phyloP scores from a whole-genome alignment of 35 echinoderm and acorn worm species.

The Apostichopus californicus region DNA sequence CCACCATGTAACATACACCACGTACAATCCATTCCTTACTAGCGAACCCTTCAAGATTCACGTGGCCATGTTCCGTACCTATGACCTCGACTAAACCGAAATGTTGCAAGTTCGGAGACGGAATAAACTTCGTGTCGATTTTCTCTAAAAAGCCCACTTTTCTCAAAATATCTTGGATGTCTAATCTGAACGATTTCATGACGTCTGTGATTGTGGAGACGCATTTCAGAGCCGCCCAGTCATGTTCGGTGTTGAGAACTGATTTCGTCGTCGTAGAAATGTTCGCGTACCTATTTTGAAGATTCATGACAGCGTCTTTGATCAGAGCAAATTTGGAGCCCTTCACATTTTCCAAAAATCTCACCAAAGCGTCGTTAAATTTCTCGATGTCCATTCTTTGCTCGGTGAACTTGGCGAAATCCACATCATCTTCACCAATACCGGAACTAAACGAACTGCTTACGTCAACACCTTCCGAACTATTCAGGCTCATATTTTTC shows the following conservation, averaged over 20 bases:
- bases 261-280: not conserved
- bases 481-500: not conserved
- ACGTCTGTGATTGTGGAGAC: not conserved
- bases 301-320: not conserved
- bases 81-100: conserved; percentile 26
- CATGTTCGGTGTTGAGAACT: not conserved
- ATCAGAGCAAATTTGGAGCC: not conserved
- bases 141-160: conserved; percentile 15
- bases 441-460: not conserved
- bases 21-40: conserved; percentile 36
- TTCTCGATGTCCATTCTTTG: conserved; percentile 43
- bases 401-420: conserved; percentile 12
- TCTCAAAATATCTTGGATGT: not conserved
- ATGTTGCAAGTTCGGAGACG: conserved; percentile 4
- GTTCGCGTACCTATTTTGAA: conserved; percentile 21
- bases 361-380: conserved; percentile 38
- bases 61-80: not conserved
- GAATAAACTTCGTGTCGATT: conserved; percentile 14
- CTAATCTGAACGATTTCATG: not conserved
- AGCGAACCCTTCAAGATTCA: conserved; percentile 28
- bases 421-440: not conserved
- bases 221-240: conserved; percentile 26
- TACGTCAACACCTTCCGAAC: not conserved
- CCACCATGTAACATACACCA: not conserved
- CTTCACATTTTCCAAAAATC: conserved; percentile 34